Percentiles rank a stretch among this genome's conserved stretches.
Conservation (phyloP, 2,797 vertebrate genomes). For the Melanotaenia pygmaea region DNA sequence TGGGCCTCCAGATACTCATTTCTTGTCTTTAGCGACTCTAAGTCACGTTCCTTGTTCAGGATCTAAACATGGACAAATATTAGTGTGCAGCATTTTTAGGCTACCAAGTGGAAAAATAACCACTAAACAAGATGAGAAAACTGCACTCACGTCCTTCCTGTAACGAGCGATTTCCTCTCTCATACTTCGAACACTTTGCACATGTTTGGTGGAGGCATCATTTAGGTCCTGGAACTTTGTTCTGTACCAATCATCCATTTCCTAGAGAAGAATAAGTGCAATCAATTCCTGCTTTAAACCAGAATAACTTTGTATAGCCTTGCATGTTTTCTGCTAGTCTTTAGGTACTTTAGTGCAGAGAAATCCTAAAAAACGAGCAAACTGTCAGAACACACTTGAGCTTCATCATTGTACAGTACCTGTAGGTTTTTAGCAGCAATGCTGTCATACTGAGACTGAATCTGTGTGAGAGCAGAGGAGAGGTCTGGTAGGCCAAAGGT, state of each 20-base stretch:
- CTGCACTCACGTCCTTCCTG: conserved; percentile 84
- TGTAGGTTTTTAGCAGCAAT: conserved; percentile 89
- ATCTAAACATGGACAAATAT: conserved; percentile 67
- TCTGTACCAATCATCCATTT: conserved; percentile 84
- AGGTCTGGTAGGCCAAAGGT: conserved; percentile 84
- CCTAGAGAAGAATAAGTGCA: conserved; percentile 56
- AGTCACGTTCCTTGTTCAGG: conserved; percentile 78
- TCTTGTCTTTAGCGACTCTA: conserved; percentile 76
- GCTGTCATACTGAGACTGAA: conserved; percentile 87
- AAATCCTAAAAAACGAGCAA: not conserved
- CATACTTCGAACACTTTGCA: conserved; percentile 78
- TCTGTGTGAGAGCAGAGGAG: conserved; percentile 85
- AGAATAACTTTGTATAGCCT: not conserved
- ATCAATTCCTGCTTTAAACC: not conserved
- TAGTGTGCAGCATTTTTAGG: not conserved
- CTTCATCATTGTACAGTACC: conserved; percentile 61
- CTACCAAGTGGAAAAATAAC: not conserved
- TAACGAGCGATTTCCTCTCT: conserved; percentile 76
- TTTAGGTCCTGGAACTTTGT: conserved; percentile 86
- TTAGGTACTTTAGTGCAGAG: not conserved
- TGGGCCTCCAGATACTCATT: conserved; percentile 78
- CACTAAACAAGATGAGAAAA: not conserved
- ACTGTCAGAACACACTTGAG: not conserved
- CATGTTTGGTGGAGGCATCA: conserved; percentile 79
- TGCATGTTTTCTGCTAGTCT: not conserved